These are phyloP conservation scores for Ferrisia virgata DNA, from an alignment of 2,888 invertebrate genomes.

Conservation along the genomic window DNA sequence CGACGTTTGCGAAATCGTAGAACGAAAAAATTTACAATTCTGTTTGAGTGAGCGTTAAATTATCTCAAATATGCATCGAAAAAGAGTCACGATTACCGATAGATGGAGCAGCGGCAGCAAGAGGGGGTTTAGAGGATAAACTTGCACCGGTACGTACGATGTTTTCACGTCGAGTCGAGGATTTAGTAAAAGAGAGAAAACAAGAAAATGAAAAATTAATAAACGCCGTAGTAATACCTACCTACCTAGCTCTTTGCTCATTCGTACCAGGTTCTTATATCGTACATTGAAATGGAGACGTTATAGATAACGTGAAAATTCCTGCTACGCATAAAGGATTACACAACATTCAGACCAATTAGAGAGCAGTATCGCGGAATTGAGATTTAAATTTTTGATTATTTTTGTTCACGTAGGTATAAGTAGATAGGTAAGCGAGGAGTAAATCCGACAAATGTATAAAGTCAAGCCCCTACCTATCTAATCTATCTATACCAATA, in stretches of 20 bases:
- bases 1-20: no score
- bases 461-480: no score
- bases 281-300: background rate
- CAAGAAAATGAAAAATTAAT: constrained; percentile 5
- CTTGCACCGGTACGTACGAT: background rate
- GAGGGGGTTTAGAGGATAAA: background rate
- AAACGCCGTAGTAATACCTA: background rate
- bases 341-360: background rate
- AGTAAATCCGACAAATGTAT: no score
- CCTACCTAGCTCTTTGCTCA: background rate
- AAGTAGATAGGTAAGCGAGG: no score
- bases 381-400: constrained; percentile 14
- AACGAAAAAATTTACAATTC: constrained; percentile 17
- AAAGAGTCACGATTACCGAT: background rate
- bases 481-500: no score
- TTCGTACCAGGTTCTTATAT: no score
- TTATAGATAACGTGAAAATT: background rate
- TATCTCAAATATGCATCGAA: background rate
- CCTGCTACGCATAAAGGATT: background rate
- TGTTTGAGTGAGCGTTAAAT: background rate
- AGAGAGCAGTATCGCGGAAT: background rate
- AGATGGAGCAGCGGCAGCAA: background rate
- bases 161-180: background rate
- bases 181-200: background rate
- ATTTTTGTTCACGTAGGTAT: background rate